Conservation (phyloP, 1,140 invertebrate species). For the Orius insidiosus region DNA sequence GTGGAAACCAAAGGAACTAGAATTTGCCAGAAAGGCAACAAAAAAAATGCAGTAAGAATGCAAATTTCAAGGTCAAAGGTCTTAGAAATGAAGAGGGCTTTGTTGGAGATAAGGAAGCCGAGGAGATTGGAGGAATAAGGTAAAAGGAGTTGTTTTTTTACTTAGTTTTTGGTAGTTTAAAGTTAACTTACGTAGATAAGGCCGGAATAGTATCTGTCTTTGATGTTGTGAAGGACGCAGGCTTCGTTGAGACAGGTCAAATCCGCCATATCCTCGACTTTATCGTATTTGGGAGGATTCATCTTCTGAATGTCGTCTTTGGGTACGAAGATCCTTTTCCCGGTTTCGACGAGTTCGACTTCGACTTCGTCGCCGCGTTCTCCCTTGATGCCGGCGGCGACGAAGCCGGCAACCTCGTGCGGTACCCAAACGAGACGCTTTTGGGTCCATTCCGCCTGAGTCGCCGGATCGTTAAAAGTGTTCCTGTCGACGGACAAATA, state of each 20-base stretch:
- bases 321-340: slow-evolving; percentile 69
- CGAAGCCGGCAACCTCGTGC: slow-evolving; percentile 89
- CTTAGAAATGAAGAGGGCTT: too few species aligned
- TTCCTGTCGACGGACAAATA: slow-evolving; percentile 86
- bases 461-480: slow-evolving; percentile 86
- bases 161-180: neutral
- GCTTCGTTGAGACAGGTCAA: slow-evolving; percentile 98
- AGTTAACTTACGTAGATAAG: slow-evolving; percentile 96
- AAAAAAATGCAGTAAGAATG: too few species aligned
- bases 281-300: slow-evolving; percentile 99
- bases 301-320: slow-evolving; percentile 99
- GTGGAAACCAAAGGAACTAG: too few species aligned
- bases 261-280: slow-evolving; percentile 99
- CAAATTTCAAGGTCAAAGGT: too few species aligned
- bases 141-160: too few species aligned
- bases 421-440: slow-evolving; percentile 97
- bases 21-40: too few species aligned
- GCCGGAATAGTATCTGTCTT: slow-evolving; percentile 97
- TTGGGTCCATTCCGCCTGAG: slow-evolving; percentile 97
- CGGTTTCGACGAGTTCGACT: slow-evolving; percentile 90
- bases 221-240: slow-evolving; percentile 96
- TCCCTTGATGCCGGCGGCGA: slow-evolving; percentile 84
- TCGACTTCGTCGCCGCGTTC: slow-evolving; percentile 92
- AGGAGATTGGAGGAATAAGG: too few species aligned
- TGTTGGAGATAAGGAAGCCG: too few species aligned